Evolutionary conservation across 2,888 invertebrate species (phyloP), one percentile per base, ranked within the genome.

Genomic region (Agrochola circellaris): DNA sequence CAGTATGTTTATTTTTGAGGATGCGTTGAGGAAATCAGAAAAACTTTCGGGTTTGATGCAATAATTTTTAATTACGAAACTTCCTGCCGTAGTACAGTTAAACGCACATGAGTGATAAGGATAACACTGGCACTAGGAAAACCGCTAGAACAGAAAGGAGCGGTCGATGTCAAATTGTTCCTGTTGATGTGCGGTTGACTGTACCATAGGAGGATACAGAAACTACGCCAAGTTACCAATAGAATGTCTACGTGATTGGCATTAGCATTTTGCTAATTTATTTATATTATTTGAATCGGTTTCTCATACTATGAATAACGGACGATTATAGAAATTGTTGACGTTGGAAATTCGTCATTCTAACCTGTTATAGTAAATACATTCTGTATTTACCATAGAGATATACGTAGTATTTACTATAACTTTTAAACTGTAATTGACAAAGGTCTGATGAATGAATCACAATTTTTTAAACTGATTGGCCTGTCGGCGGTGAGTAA

Each of bases 1-100:
- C 91, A 89, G 86, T 81, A 85, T 85, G 79, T 87, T 87, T 85
- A 87, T 84, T 80, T 82, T 73, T 74, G 68, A 73, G 76, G 45
- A 56, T 79, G 66, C 71, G 61, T 48, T 71, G 64, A 58, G 62
- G 81, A 76, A 75, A 75, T 65, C 48, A 17, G 60, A 34, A n/a
- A 54, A 68, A 34, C 2, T 66, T 51, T n/a, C 15, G 30, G 48
- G 34, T 15, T 66, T 17, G 0, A 23, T 72, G 60, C 48, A 75
- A 62, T 64, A 13, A 1, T 23, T 64, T 42, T 42, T 42, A 4
- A 23, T 30, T 42, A 17, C 2, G 23, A 30, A 45, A 45, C 6
- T 9, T 38, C 51, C 20, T 51, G 15, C 26, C 17, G 7, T 51
- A 20, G 2, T 48, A 23, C 51, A 51, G 51, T 51, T 23, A 23